phyloP scores from a whole-genome alignment of 2,888 invertebrate species.

The Sthenelais limicola region DNA sequence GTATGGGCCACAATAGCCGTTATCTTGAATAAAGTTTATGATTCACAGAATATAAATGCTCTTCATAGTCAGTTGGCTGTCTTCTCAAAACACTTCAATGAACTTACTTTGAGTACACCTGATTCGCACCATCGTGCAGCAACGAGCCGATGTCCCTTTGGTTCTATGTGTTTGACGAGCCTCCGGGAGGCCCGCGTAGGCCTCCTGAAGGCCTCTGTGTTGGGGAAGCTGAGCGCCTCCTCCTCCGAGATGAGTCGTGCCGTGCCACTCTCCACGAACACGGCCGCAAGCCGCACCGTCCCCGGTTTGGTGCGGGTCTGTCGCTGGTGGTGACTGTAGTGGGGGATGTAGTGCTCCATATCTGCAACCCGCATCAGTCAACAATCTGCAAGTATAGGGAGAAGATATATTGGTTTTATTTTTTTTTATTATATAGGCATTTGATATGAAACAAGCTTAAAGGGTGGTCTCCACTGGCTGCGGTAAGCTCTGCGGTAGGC shows the following conservation, averaged over 20 bases:
- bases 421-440: conserved; percentile 1
- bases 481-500: too few species aligned
- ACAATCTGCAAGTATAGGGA: conserved; percentile 3
- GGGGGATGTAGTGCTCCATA: conserved; percentile 38
- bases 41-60: too few species aligned
- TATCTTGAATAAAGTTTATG: too few species aligned
- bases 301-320: conserved; percentile 25
- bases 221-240: conserved; percentile 36
- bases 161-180: conserved; percentile 26
- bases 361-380: conserved; percentile 35
- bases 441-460: too few species aligned
- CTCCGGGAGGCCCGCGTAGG: background rate
- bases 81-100: too few species aligned
- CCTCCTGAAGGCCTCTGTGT: background rate
- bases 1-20: too few species aligned
- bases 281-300: conserved; percentile 28
- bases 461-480: too few species aligned
- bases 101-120: background rate
- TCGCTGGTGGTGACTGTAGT: conserved; percentile 35
- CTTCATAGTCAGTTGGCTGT: too few species aligned
- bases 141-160: conserved; percentile 20
- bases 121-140: conserved; percentile 11
- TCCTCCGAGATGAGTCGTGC: conserved; percentile 33
- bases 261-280: conserved; percentile 34
- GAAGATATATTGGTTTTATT: background rate